phyloP scores from a whole-genome alignment of 2,888 invertebrate genomes.

The Sphinx pinastri region DNA sequence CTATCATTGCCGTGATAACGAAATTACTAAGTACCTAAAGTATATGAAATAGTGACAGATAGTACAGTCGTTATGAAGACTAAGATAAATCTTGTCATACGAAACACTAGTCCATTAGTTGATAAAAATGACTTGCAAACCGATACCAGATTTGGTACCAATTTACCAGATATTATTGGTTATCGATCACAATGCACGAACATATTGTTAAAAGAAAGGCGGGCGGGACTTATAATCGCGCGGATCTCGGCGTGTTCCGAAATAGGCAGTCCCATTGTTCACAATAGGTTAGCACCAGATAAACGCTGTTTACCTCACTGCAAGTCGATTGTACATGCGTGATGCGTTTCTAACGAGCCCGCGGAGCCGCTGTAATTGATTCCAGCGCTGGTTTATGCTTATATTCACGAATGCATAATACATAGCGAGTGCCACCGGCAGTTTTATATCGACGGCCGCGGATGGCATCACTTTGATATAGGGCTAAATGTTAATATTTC shows the following conservation, averaged over 20 bases:
- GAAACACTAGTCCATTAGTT: no score
- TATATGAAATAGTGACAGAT: no score
- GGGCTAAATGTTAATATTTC: constrained; percentile 18
- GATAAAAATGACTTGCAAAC: background rate
- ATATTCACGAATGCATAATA: constrained; percentile 84
- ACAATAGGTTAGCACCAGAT: constrained; percentile 76
- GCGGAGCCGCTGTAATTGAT: constrained; percentile 76
- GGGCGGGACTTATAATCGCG: constrained; percentile 23
- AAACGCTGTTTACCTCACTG: constrained; percentile 73
- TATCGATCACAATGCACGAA: constrained; percentile 19
- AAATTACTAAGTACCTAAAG: no score
- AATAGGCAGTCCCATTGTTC: constrained; percentile 79
- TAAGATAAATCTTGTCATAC: no score
- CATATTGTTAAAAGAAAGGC: constrained; percentile 25
- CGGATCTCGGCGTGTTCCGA: constrained; percentile 46
- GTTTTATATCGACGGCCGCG: constrained; percentile 36
- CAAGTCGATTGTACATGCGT: constrained; percentile 80
- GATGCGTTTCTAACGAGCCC: constrained; percentile 83
- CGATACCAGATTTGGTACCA: background rate
- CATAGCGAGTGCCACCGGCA: constrained; percentile 64
- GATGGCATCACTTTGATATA: constrained; percentile 26
- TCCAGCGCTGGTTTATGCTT: constrained; percentile 79
- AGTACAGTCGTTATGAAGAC: no score
- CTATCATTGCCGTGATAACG: background rate
- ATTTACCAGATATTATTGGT: constrained; percentile 16